Evolutionary conservation across 2,797 vertebrate species (phyloP).

Genomic region (Huso huso): DNA sequence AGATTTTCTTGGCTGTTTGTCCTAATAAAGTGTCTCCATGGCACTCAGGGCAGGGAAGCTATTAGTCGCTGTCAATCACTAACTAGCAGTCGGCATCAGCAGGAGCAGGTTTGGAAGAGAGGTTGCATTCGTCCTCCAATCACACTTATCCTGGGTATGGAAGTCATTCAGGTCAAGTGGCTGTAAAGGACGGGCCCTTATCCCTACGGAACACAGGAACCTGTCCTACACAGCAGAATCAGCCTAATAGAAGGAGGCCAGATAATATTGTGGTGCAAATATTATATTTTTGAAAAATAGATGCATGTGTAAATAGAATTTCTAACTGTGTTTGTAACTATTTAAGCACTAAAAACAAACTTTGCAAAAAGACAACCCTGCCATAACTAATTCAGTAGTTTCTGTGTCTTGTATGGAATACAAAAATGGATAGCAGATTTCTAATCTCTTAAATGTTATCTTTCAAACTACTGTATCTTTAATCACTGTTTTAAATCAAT

Average conservation of each 20-base stretch:
- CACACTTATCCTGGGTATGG: constrained; percentile 60
- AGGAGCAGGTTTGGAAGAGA: constrained; percentile 60
- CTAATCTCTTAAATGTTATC: no score
- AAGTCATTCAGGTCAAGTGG: constrained; percentile 64
- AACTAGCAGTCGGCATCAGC: constrained; percentile 50
- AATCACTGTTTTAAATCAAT: no score
- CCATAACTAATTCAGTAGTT: no score
- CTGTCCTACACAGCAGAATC: neutral
- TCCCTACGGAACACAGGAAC: constrained; percentile 3
- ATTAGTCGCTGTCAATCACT: constrained; percentile 87
- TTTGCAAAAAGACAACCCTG: no score
- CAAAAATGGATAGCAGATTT: no score
- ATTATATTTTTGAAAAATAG: neutral
- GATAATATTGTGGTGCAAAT: neutral
- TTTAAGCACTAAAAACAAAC: no score
- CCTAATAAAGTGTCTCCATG: constrained; percentile 81
- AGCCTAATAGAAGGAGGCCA: neutral
- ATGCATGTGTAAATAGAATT: neutral
- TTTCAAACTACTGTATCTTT: no score
- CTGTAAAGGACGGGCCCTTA: constrained; percentile 56
- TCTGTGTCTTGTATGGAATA: no score
- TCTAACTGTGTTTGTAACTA: no score
- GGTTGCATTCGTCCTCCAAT: constrained; percentile 67
- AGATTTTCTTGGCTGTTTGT: constrained; percentile 78
- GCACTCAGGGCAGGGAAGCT: constrained; percentile 78